Base-by-base conservation (phyloP, 2,113 vertebrate species). In the Misgurnus mizolepis region DNA sequence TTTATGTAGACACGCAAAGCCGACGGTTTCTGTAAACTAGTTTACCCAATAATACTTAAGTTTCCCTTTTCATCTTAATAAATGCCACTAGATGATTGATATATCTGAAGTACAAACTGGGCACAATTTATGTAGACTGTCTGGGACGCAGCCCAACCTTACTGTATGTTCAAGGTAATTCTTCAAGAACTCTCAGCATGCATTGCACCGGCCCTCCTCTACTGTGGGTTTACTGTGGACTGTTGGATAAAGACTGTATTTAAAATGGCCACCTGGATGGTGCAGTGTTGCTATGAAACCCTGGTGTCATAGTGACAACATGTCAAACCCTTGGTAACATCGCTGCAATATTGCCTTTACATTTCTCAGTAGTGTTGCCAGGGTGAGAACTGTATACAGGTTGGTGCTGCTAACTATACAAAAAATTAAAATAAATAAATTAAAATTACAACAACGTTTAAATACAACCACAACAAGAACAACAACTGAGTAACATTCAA, bases 1-100 rank as follows among this genome's bases (percentile, higher is more conserved):
- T 93, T 92, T 93, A 89, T 92, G 91, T 89, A 90, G 90, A 93
- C 91, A 93, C 91, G 91, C 89, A 92, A 93, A 93, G 91, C 91
- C 89, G 88, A 92, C 90, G 88, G 90, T 84, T 91, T 91, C 86
- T 92, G 91, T 93, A 93, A 93, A 92, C 91, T 92, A 93, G 86
- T 71, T 86, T 86, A 88, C 84, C 88, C 89, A 86, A 89, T 88
- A 85, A 88, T 89, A 88, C 82, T 88, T 88, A 88, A 85, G 79
- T 86, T 89, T 86, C 89, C 88, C 82, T 81, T 76, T 90, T 87
- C 76, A 45, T 88, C 89, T 88, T 88, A 85, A 86, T 84, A 88
- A 91, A 86, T 85, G 81, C 85, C 83, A 78, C 87, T 85, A 90
- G 87, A 84, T 89, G 87, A 88, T 89, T 86, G 89, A 85, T 86